Conservation (phyloP, 2,797 vertebrate species). For the Poeciliopsis paucimaculata region DNA sequence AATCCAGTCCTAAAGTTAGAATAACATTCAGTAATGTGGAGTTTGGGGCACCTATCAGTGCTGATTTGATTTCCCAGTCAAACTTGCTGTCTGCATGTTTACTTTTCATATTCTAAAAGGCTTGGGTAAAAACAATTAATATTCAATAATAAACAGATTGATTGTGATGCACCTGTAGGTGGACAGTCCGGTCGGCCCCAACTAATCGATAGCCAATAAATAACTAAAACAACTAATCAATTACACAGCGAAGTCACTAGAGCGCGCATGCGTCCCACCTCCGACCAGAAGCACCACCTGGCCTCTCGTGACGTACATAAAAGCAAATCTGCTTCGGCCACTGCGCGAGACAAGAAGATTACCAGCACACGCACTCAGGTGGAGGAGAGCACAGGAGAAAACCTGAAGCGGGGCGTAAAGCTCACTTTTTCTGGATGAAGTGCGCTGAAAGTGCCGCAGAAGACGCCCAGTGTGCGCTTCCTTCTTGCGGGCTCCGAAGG, state of each 20-base stretch:
- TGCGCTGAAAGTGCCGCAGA: background rate
- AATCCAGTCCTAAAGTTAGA: background rate
- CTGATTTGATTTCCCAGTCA: background rate
- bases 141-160: background rate
- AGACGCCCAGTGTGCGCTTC: conserved; percentile 11
- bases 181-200: background rate
- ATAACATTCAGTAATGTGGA: background rate
- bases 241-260: conserved; percentile 15
- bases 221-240: conserved; percentile 40
- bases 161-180: background rate
- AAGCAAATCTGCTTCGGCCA: conserved; percentile 68
- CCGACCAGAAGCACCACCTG: conserved; percentile 52
- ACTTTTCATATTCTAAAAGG: too few relatives aligned
- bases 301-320: conserved; percentile 74
- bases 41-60: background rate
- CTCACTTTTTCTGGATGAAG: conserved; percentile 16
- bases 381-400: background rate
- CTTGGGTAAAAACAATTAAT: too few relatives aligned
- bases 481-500: conserved; percentile 11
- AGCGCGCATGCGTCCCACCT: conserved; percentile 77
- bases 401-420: background rate
- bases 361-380: conserved; percentile 39
- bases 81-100: background rate
- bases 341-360: conserved; percentile 61
- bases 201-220: conserved; percentile 27